phyloP scores from a whole-genome alignment of 2,113 vertebrate genomes.

The Hemiscyllium ocellatum region DNA sequence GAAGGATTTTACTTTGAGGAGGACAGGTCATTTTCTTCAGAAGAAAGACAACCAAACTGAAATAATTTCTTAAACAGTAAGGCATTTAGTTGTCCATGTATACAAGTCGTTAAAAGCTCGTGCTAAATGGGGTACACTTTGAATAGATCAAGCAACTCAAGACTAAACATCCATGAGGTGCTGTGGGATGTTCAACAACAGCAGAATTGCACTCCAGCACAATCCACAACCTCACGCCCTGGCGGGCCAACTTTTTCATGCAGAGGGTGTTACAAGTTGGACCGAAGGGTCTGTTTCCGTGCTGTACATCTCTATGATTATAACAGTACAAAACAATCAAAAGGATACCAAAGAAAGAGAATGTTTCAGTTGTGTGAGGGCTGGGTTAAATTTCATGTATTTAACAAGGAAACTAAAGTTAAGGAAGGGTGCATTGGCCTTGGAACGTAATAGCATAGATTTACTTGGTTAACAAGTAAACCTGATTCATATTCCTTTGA shows the following conservation, averaged over 20 bases:
- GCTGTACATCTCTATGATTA: too few relatives aligned
- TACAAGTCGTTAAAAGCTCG: not conserved
- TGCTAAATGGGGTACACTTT: not conserved
- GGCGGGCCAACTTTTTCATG: too few relatives aligned
- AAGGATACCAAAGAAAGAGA: not conserved
- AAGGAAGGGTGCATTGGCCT: not conserved
- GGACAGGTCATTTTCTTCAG: not conserved
- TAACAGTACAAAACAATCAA: not conserved
- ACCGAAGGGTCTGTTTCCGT: too few relatives aligned
- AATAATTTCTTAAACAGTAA: not conserved
- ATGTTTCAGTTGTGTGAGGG: not conserved
- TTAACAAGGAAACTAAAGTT: not conserved
- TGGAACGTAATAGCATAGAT: not conserved
- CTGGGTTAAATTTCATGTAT: not conserved
- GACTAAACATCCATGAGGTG: too few relatives aligned
- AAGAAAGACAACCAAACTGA: not conserved
- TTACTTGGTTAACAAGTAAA: too few relatives aligned
- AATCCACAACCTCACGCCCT: too few relatives aligned
- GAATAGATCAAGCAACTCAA: too few relatives aligned
- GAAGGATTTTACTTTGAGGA: not conserved
- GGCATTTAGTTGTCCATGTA: not conserved
- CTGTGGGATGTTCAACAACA: too few relatives aligned
- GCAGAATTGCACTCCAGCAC: too few relatives aligned
- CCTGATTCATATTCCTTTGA: too few relatives aligned
- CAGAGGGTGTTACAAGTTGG: too few relatives aligned